phyloP scores from a whole-genome alignment of 92 coral and sea anemone genomes.

The Chrysogorgia sp. region DNA sequence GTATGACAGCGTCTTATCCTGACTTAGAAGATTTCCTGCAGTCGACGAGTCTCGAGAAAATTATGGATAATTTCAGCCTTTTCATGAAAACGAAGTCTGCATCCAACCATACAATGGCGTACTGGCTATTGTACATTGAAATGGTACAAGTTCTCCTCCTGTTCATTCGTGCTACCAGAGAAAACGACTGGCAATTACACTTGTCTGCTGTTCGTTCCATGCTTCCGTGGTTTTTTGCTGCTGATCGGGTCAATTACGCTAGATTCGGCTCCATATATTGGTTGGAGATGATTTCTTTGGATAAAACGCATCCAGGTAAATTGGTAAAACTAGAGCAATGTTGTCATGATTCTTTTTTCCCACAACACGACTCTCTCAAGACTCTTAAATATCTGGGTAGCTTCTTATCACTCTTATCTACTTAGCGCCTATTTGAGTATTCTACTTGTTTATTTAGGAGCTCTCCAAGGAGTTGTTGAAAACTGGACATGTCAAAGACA shows the following conservation, averaged over 20 bases:
- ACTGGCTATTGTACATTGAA: constrained; percentile 58
- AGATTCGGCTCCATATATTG: constrained; percentile 59
- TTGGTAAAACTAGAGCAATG: not conserved
- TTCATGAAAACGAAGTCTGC: constrained; percentile 6
- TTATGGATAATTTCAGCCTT: constrained; percentile 9
- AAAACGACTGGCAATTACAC: constrained; percentile 19
- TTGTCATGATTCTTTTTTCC: not conserved
- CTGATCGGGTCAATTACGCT: constrained; percentile 64
- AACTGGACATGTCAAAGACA: constrained; percentile 47
- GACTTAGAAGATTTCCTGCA: constrained; percentile 1
- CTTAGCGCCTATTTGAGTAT: not conserved
- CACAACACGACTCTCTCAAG: constrained; percentile 4
- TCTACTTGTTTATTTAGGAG: constrained; percentile 19
- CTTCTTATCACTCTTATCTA: constrained; percentile 10
- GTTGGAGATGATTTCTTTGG: constrained; percentile 54
- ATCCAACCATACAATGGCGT: constrained; percentile 23
- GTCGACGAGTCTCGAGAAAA: not conserved
- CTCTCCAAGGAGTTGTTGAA: constrained; percentile 25
- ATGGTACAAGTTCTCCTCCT: constrained; percentile 50
- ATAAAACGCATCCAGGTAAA: constrained; percentile 52
- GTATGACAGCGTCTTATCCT: constrained; percentile 22
- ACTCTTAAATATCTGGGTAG: constrained; percentile 9
- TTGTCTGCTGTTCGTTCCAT: constrained; percentile 55
- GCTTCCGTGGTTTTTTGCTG: constrained; percentile 69
- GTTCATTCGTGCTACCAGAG: constrained; percentile 23